Evolutionary conservation across 2,888 invertebrate genomes (phyloP), one percentile per base, ranked within the genome.

Genomic region (Portevinia maculata): DNA sequence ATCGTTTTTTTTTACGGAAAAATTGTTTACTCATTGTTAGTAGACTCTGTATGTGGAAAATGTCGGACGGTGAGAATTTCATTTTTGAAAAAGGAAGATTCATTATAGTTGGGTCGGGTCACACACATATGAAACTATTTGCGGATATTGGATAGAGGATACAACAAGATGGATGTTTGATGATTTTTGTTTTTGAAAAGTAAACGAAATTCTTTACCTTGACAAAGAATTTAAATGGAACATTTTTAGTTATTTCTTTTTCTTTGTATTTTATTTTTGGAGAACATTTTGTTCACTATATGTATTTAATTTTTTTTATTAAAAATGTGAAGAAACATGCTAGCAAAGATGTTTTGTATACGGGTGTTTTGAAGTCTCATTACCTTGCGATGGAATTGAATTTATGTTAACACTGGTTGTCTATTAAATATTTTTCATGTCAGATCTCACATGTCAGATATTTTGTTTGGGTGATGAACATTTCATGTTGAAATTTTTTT

Each of bases 51-150:
- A 4, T 24, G 57, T 41, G 41, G n/a, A 41, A 41, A 11, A 39
- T 28, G 5, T 3, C 24, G 24, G 24, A 5, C 2, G 24, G 24
- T 3, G 24, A 15, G 15, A 41, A 28, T 30, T 32, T 46, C 7
- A 6, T 44, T 30, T 30, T 30, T 60, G 44, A 44, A 60, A 60
- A 44, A 30, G 32, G 13, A 24, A 48, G 19, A 59, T 21, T 44
- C 17, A 44, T 60, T 44, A 60, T 44, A 60, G 44, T 17, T n/a
- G 32, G n/a, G 59, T 60, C 59, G 13, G n/a, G n/a, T n/a, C 44
- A 41, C 28, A 41, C 28, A 19, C 7, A 37, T 37, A 8, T 37
- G 24, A 41, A 32, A 39, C 13, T 39, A 9, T 57, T 57, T 60
- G 32, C 8, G 13, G 30, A 46, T 46, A 5, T 9, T 24, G 21